A percentile compares a stretch with the other conserved stretches of the same genome.
phyloP scores from a whole-genome alignment of 2,113 vertebrate genomes.

The Rattus norvegicus region GRCr8 NC_086028.1:70344001-70344500 shows the following conservation, averaged over 20 bases:
- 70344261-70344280: background rate
- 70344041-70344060: background rate
- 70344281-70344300: background rate
- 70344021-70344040: background rate
- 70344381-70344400: too few relatives aligned
- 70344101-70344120: too few relatives aligned
- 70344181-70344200: too few relatives aligned
- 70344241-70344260: too few relatives aligned
- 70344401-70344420: too few relatives aligned
- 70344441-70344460: too few relatives aligned
- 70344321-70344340: background rate
- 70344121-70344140: accelerated
- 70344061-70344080: background rate
- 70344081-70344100: background rate
- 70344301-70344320: background rate
- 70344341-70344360: background rate
- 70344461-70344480: too few relatives aligned
- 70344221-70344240: background rate
- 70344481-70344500: too few relatives aligned
- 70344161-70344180: too few relatives aligned
- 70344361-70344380: background rate
- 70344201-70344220: too few relatives aligned
- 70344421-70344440: too few relatives aligned
- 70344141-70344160: too few relatives aligned
- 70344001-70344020: background rate